Percentiles rank a stretch among this genome's conserved stretches.
Conservation (phyloP, 2,797 vertebrate genomes). For the Falco cherrug region DNA sequence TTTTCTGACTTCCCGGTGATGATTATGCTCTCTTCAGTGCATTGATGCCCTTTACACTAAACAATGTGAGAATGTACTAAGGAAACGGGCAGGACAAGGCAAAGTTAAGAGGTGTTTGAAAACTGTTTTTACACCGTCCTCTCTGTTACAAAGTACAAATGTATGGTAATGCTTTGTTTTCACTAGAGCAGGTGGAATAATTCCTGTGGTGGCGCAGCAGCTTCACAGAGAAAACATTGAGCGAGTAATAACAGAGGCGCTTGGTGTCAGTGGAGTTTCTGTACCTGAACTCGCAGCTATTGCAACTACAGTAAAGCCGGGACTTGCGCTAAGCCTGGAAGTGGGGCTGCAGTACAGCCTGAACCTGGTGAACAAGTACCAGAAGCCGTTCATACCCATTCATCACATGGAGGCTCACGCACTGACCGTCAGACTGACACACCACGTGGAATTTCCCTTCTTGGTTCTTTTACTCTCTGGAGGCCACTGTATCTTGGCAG, state of each 20-base stretch:
- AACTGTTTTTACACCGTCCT: not conserved
- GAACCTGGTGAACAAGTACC: conserved; percentile 79
- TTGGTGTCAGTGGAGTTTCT: conserved; percentile 77
- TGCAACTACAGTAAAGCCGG: conserved; percentile 91
- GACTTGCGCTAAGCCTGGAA: conserved; percentile 88
- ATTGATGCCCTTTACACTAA: not conserved
- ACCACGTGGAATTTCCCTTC: conserved; percentile 88
- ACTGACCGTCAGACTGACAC: conserved; percentile 87
- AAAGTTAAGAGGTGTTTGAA: not conserved
- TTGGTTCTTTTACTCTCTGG: conserved; percentile 93
- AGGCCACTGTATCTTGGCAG: conserved; percentile 90
- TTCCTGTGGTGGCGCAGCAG: conserved; percentile 89
- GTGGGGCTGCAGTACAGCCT: conserved; percentile 88
- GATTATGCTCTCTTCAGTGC: not conserved
- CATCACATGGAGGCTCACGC: conserved; percentile 99
- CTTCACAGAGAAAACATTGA: conserved; percentile 91
- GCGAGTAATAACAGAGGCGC: conserved; percentile 85
- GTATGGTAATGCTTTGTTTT: not conserved
- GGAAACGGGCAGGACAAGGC: not conserved
- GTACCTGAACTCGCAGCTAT: conserved; percentile 84
- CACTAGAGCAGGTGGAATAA: conserved; percentile 90
- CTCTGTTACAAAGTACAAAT: not conserved
- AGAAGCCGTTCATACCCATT: conserved; percentile 92
- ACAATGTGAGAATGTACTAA: not conserved
- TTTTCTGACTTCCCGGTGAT: not conserved